A percentile compares a stretch with the other conserved stretches of the same genome.
These are phyloP conservation scores for Zhuqinia jingwanae DNA, from an alignment of 2,888 invertebrate species.

Conservation along the genomic window DNA sequence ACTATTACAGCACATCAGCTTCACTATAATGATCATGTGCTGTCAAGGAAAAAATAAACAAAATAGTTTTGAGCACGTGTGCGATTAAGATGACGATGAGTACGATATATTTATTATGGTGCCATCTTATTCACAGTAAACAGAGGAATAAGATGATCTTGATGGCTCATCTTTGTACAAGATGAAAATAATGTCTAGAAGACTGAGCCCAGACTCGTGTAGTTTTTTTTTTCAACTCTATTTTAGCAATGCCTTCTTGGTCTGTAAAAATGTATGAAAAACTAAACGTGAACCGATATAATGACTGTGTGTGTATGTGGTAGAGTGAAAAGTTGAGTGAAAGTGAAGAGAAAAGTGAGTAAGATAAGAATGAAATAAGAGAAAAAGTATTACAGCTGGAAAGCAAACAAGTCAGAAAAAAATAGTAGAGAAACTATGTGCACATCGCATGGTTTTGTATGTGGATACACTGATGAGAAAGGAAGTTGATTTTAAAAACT, in stretches of 20 bases:
- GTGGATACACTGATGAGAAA: no score
- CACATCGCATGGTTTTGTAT: neutral
- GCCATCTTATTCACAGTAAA: conserved; percentile 2
- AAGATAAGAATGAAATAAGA: neutral
- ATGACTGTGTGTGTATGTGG: no score
- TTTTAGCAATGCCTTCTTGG: no score
- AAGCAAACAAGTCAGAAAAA: neutral
- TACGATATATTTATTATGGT: no score
- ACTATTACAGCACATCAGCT: no score
- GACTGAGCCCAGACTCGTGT: no score
- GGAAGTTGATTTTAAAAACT: neutral
- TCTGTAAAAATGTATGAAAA: no score
- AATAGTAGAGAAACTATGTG: neutral
- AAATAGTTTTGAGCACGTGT: neutral
- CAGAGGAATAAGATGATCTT: conserved; percentile 11
- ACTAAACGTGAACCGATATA: no score
- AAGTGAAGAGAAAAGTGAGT: neutral
- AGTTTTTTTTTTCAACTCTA: no score
- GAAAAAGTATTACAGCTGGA: neutral
- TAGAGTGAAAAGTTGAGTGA: no score
- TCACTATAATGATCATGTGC: neutral
- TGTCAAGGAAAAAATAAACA: neutral
- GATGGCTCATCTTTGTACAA: neutral
- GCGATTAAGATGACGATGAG: conserved; percentile 28
- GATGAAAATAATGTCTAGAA: no score